These are phyloP conservation scores for Eleutherodactylus coqui DNA, from an alignment of 2,797 vertebrate species.

Conservation along the genomic window DNA sequence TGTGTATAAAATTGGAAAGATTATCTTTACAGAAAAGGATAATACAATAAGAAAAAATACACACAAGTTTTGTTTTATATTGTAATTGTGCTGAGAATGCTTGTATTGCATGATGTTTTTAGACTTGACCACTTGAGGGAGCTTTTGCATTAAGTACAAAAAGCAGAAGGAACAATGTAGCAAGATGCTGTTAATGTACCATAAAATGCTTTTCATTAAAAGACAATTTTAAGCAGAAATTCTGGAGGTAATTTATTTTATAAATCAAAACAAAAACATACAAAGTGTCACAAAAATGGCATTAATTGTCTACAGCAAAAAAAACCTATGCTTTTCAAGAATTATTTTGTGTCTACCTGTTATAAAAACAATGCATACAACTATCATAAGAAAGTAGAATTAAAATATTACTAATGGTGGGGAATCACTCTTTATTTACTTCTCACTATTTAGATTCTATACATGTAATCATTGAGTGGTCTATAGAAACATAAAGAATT, in stretches of 20 bases:
- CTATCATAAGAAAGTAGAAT: too few relatives aligned
- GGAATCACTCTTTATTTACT: too few relatives aligned
- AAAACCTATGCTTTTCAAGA: too few relatives aligned
- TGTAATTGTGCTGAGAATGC: background rate
- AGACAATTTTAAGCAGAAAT: background rate
- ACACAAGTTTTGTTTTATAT: background rate
- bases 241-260: background rate
- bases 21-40: background rate
- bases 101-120: background rate
- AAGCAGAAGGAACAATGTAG: background rate
- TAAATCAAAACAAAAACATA: background rate
- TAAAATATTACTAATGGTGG: too few relatives aligned
- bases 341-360: too few relatives aligned
- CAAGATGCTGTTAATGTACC: background rate
- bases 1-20: background rate
- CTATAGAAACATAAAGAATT: too few relatives aligned
- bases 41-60: background rate
- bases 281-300: background rate
- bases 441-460: too few relatives aligned
- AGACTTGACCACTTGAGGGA: conserved; percentile 35
- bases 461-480: too few relatives aligned
- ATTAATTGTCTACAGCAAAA: background rate
- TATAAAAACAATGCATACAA: too few relatives aligned
- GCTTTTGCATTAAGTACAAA: conserved; percentile 14
- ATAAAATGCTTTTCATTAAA: background rate